A percentile compares a stretch with the other conserved stretches of the same genome.
Conservation (phyloP, 2,113 vertebrate genomes). For the Pyxicephalus adspersus region DNA sequence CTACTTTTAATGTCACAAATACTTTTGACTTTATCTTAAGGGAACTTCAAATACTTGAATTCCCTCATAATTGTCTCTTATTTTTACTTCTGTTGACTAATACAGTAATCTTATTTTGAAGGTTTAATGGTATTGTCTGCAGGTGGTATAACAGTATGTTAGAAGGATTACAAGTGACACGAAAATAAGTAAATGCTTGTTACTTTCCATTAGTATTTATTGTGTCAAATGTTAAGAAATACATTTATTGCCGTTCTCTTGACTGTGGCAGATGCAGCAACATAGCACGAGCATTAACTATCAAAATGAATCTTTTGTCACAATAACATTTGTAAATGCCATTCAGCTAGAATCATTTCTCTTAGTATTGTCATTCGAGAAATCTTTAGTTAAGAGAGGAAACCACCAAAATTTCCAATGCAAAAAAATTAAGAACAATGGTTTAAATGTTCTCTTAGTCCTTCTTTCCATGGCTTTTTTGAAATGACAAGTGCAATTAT, state of each 20-base stretch:
- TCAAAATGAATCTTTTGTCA: conserved; percentile 49
- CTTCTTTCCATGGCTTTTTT: too few relatives aligned
- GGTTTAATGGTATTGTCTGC: conserved; percentile 35
- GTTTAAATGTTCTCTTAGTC: too few relatives aligned
- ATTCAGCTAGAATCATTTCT: conserved; percentile 19
- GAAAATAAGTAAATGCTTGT: conserved; percentile 37
- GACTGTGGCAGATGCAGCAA: conserved; percentile 22
- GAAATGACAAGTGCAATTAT: too few relatives aligned
- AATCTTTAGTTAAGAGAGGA: background rate
- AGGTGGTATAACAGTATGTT: conserved; percentile 40
- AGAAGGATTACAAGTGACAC: conserved; percentile 41
- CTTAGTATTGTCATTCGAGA: conserved; percentile 25
- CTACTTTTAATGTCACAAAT: conserved; percentile 24
- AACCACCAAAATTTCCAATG: background rate
- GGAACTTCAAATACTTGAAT: conserved; percentile 28
- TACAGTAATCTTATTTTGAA: conserved; percentile 19
- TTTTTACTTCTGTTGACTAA: background rate
- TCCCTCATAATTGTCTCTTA: conserved; percentile 14
- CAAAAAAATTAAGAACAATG: too few relatives aligned
- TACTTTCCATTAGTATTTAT: conserved; percentile 48
- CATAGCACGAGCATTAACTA: conserved; percentile 19
- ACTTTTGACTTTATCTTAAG: conserved; percentile 47
- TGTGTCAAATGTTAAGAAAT: conserved; percentile 53
- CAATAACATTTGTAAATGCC: conserved; percentile 45
- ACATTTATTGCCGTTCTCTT: conserved; percentile 33